Evolutionary conservation across 1,140 invertebrate species (phyloP).

Genomic region (Rhyzopertha dominica): DNA sequence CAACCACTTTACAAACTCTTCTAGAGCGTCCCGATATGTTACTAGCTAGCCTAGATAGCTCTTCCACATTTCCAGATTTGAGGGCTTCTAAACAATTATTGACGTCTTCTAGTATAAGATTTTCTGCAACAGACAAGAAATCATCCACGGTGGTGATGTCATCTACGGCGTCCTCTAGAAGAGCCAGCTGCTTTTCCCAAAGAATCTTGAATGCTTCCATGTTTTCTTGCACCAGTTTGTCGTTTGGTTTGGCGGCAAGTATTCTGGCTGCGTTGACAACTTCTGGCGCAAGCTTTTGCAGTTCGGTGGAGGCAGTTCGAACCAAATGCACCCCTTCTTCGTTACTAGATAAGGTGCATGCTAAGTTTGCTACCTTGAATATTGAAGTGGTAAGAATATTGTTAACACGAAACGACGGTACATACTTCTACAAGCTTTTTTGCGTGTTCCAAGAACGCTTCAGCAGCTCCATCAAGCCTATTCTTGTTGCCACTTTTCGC

Average conservation of each 20-base stretch:
- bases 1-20: constrained; percentile 90
- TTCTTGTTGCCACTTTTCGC: no score
- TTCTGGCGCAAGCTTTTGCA: constrained; percentile 90
- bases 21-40: constrained; percentile 87
- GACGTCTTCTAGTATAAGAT: constrained; percentile 95
- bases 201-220: constrained; percentile 90
- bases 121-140: constrained; percentile 93
- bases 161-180: constrained; percentile 93
- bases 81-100: constrained; percentile 93
- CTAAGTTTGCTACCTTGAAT: constrained; percentile 93
- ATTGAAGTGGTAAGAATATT: no score
- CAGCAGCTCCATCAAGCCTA: no score
- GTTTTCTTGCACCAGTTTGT: constrained; percentile 91
- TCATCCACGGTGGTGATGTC: constrained; percentile 97
- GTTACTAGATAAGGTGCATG: constrained; percentile 96
- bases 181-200: constrained; percentile 89
- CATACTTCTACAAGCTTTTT: constrained; percentile 95
- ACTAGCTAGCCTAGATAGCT: no score
- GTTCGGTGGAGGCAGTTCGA: constrained; percentile 87
- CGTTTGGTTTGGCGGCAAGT: constrained; percentile 79
- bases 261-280: constrained; percentile 95
- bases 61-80: no score
- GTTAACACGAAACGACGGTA: constrained; percentile 46
- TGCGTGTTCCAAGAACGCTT: constrained; percentile 89
- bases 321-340: constrained; percentile 98